phyloP scores from a whole-genome alignment of 2,888 invertebrate genomes.

The Oscheius sp. region DNA sequence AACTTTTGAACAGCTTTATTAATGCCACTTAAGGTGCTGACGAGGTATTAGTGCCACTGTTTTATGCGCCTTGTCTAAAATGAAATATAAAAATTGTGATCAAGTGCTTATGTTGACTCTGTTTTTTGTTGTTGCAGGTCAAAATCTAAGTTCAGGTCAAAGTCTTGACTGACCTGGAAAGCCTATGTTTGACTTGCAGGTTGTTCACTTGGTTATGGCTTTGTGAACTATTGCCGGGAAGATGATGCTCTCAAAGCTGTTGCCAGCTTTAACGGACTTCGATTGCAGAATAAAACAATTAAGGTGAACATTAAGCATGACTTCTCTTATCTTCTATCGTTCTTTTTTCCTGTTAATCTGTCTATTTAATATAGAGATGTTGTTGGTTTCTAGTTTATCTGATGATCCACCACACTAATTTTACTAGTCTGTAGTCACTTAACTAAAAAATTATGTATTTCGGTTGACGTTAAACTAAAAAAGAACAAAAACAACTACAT shows the following conservation, averaged over 20 bases:
- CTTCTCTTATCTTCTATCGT: background rate
- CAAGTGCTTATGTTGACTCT: conserved; percentile 15
- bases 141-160: conserved; percentile 98
- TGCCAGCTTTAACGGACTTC: conserved; percentile 93
- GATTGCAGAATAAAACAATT: conserved; percentile 98
- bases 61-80: no score
- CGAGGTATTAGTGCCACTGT: background rate
- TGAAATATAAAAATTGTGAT: no score
- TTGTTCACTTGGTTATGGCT: conserved; percentile 98
- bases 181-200: no score
- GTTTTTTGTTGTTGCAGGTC: conserved; percentile 76
- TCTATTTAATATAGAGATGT: no score
- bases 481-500: no score
- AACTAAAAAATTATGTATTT: no score
- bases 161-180: no score
- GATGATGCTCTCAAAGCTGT: conserved; percentile 99
- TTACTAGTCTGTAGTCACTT: no score
- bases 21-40: no score
- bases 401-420: no score
- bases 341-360: conserved; percentile 5
- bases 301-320: conserved; percentile 78
- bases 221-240: conserved; percentile 96
- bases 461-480: no score
- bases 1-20: background rate
- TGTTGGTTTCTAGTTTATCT: no score